phyloP scores from a whole-genome alignment of 1,140 invertebrate genomes.

The Calephelis nemesis region DNA sequence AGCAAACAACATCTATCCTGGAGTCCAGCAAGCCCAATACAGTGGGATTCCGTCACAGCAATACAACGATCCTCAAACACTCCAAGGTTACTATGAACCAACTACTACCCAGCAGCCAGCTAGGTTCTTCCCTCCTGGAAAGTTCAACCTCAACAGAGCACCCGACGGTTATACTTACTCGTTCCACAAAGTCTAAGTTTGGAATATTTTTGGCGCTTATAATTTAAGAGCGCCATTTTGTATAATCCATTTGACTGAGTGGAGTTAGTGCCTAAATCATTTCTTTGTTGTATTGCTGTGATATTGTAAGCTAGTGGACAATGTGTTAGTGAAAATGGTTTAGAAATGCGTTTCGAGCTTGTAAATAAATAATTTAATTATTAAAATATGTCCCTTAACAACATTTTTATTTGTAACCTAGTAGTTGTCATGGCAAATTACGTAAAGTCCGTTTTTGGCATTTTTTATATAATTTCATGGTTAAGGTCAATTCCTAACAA shows the following conservation, averaged over 20 bases:
- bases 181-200: constrained; percentile 82
- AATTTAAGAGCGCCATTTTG: constrained; percentile 56
- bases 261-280: constrained; percentile 55
- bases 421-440: too few species aligned
- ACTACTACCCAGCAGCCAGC: constrained; percentile 83
- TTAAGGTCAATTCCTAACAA: too few species aligned
- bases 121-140: constrained; percentile 89
- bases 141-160: constrained; percentile 89
- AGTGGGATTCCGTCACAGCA: constrained; percentile 69
- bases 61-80: constrained; percentile 51
- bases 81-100: constrained; percentile 75
- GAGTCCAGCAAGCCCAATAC: constrained; percentile 64
- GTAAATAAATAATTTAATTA: constrained; percentile 65
- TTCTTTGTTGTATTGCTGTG: constrained; percentile 75
- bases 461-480: too few species aligned
- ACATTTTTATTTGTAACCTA: background rate
- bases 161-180: constrained; percentile 91
- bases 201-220: constrained; percentile 52
- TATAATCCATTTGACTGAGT: constrained; percentile 53
- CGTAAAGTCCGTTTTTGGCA: too few species aligned
- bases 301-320: constrained; percentile 74
- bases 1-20: constrained; percentile 71
- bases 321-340: constrained; percentile 53
- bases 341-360: constrained; percentile 49
- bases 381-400: background rate